Evolutionary conservation across 2,113 vertebrate species (phyloP), one percentile per base, ranked within the genome.

Genomic region (Heterochromis multidens): DNA sequence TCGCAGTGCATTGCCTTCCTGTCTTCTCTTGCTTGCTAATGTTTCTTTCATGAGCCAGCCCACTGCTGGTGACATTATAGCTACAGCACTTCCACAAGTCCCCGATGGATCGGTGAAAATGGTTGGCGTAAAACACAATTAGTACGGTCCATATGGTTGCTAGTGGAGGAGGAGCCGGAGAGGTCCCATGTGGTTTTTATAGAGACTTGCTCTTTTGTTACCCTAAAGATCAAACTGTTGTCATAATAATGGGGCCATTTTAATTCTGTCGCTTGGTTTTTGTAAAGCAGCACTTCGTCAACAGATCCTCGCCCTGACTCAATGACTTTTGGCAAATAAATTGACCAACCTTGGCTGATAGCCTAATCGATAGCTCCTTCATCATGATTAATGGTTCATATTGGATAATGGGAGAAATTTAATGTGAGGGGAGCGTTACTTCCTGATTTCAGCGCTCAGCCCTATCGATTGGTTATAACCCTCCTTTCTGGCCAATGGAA

Each of bases 1-100:
- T 95, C 79, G 88, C 90, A 94, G 91, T 94, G 94, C 89, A 95
- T 95, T 93, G 94, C 93, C 87, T 94, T 93, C 91, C 91, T 94
- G 94, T 92, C 93, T 89, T 93, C 93, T 93, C 92, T 82, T 37
- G 85, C 93, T 83, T 2, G 87, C 92, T 94, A 93, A 95, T 95
- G 95, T 96, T 96, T 96, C 94, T 96, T 95, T 96, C 95, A 96
- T 95, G 92, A 95, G 93, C 88, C 92, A 87, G 90, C 88, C 92
- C 89, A 90, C 89, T 90, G 92, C 94, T 94, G 92, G 91, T 95
- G 95, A 95, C 93, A 93, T 93, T 92, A 94, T 92, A 94, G 93
- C 93, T 93, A 91, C 91, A 85, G 91, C 94, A 91, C 94, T 92
- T 91, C 89, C 91, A 88, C 90, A 93, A 95, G 94, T 94, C 94